A percentile compares a stretch with the other conserved stretches of the same genome.
Evolutionary conservation across 2,888 invertebrate species (phyloP).

Genomic region (Teleiodes luculella): DNA sequence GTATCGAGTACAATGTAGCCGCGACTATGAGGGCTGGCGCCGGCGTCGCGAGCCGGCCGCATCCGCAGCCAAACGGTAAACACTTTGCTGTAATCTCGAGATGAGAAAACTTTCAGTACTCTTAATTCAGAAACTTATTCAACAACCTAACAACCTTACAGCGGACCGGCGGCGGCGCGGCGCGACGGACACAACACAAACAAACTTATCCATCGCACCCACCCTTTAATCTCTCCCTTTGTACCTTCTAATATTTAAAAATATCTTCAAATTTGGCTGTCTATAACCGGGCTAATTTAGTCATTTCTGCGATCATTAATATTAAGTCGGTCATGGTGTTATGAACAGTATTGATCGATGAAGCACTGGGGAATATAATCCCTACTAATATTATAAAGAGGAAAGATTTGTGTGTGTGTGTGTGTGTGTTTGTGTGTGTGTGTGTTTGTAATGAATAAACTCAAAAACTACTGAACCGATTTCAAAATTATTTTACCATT

Average conservation of each 20-base stretch:
- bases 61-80: slow-evolving; percentile 78
- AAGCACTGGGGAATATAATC: too few relatives aligned
- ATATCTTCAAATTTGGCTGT: neutral
- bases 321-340: too few relatives aligned
- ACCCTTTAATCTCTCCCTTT: slow-evolving; percentile 65
- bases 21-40: slow-evolving; percentile 9
- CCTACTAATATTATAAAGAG: too few relatives aligned
- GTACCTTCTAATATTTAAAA: slow-evolving; percentile 21
- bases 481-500: too few relatives aligned
- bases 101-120: slow-evolving; percentile 80
- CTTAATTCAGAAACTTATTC: slow-evolving; percentile 80
- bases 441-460: too few relatives aligned
- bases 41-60: slow-evolving; percentile 48
- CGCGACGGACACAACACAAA: slow-evolving; percentile 66
- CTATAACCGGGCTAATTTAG: too few relatives aligned
- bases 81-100: slow-evolving; percentile 80
- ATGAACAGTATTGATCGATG: too few relatives aligned
- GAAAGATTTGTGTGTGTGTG: too few relatives aligned
- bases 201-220: slow-evolving; percentile 60
- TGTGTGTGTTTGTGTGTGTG: too few relatives aligned
- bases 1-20: slow-evolving; percentile 25
- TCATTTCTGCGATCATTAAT: too few relatives aligned
- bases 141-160: slow-evolving; percentile 79
- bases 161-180: slow-evolving; percentile 70
- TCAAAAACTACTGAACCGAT: too few relatives aligned